Percentiles rank a stretch among this genome's conserved stretches.
These are phyloP conservation scores for Harpegnathos saltator DNA, from an alignment of 1,140 invertebrate genomes.

Conservation along the genomic window DNA sequence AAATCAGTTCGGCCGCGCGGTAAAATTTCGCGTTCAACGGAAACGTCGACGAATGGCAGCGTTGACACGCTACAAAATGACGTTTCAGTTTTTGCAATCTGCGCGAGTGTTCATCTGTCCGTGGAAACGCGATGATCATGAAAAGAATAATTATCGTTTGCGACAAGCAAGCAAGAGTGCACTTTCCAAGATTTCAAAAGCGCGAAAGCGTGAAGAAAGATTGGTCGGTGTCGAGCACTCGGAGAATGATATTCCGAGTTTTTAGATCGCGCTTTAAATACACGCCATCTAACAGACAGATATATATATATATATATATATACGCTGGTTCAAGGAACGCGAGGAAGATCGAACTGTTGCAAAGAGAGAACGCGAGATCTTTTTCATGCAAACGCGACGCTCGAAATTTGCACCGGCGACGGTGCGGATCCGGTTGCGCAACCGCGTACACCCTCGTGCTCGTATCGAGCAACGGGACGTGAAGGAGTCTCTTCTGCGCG, in stretches of 20 bases:
- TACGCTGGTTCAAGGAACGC: too few relatives aligned
- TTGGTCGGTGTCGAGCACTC: too few relatives aligned
- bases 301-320: too few relatives aligned
- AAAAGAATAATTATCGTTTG: not conserved
- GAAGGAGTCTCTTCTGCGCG: not conserved
- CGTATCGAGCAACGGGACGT: not conserved
- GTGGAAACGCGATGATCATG: not conserved
- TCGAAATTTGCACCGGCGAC: conserved; percentile 11
- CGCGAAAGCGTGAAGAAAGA: too few relatives aligned
- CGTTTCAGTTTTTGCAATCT: conserved; percentile 33
- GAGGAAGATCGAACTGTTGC: too few relatives aligned
- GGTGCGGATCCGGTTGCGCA: conserved; percentile 21
- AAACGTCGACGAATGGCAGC: not conserved
- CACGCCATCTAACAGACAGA: too few relatives aligned
- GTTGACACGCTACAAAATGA: not conserved
- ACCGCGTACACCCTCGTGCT: not conserved
- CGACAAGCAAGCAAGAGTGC: too few relatives aligned
- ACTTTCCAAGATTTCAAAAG: too few relatives aligned
- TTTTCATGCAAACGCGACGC: not conserved
- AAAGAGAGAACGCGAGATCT: too few relatives aligned
- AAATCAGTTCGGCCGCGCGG: not conserved
- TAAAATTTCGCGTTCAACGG: conserved; percentile 27
- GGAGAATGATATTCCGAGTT: too few relatives aligned
- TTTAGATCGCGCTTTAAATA: too few relatives aligned
- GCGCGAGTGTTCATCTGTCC: conserved; percentile 3